Base-by-base conservation (phyloP, 92 coral and sea anemone species). In the Heliopora coerulea region DNA sequence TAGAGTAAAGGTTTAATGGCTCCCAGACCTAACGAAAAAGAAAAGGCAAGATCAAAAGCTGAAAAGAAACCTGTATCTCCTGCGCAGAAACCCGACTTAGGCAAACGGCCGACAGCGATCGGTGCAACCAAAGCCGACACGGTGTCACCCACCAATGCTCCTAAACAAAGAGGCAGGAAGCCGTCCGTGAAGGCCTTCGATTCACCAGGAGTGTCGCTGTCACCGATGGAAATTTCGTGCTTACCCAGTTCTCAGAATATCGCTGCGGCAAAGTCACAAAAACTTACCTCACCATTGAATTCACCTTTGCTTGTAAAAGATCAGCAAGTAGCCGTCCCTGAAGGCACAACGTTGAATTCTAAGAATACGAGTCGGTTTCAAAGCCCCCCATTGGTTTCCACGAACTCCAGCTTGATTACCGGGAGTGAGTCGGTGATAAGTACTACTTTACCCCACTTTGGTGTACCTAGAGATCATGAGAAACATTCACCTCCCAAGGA, bases 141-240 rank as follows among this genome's bases (percentile, higher is more conserved):
- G 9, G 27, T 82, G 7, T 49, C 66, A 19, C 27, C 82, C 15
- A 57, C 65, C 11, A 61, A 34, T 49, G 14, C 86, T 14, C 79
- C 87, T 25, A 95, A 95, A 75, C 99, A 84, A 69, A 83, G 96
- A 37, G 93, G 93, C 25, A 60, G 96, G 34, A 95, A 95, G 70
- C 96, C 95, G 10, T 87, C 99, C 0, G 59, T 81, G 4, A 70
- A 70, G 31, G 0, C 74, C 10, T 67, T 59, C 6, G 77, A 70
- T 54, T 27, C 15, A 39, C 34, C 40, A 25, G 18, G 32, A 2
- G 77, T 52, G 10, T 9, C 62, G 26, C n/a, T 70, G 30, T 17
- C 63, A 0, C 49, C 50, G 18, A 70, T 40, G 21, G 77, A 70
- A 24, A 30, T 5, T 54, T 19, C 63, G 1, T 3, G 23, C 42